Base-by-base conservation (phyloP, 2,113 vertebrate species). In the Lepus europaeus region DNA sequence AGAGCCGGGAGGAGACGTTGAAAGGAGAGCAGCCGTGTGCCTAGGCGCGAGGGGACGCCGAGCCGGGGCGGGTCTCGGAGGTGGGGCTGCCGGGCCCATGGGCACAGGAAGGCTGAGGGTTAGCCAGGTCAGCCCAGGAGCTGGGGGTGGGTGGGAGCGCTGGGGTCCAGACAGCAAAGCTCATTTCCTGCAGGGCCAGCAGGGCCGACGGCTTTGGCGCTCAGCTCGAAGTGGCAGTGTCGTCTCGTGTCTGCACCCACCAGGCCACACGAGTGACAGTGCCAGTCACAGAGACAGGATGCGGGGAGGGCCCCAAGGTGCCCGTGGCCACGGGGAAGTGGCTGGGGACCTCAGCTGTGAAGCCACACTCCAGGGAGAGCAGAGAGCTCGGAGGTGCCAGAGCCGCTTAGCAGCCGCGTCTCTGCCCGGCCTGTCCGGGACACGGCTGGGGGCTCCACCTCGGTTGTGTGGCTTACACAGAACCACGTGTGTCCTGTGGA, bases 241-340 rank as follows among this genome's bases (percentile, higher is more conserved):
- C 1, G 45, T 45, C 45, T 45, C 45, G 19, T 20, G 13, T 68
- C 49, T 10, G 31, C 45, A 45, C 45, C 45, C 45, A 3, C 45
- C 73, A 29, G 49, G 76, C 31, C 0, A 17, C 87, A 0, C 7
- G 78, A 77, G 23, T 22, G 53, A 9, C 11, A 0, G 6, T 0
- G 0, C 4, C 14, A 19, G 56, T 33, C 33, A 33, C 45, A 27
- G 81, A 76, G 81, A 70, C 4, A 4, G 59, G 0, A 17, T 16
- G 5, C 31, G 4, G 63, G 72, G 79, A 51, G 0, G 2, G 39
- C n/a, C 78, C 23, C 14, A 0, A 6, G 11, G 72, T 31, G 53
- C 69, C 83, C 9, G 0, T 0, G 3, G 77, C 82, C n/a, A 5
- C 3, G 61, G 23, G 39, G 39, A 39, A 39, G 39, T 45, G 45